phyloP scores from a whole-genome alignment of 2,888 invertebrate genomes.

The Luffia ferchaultella region DNA sequence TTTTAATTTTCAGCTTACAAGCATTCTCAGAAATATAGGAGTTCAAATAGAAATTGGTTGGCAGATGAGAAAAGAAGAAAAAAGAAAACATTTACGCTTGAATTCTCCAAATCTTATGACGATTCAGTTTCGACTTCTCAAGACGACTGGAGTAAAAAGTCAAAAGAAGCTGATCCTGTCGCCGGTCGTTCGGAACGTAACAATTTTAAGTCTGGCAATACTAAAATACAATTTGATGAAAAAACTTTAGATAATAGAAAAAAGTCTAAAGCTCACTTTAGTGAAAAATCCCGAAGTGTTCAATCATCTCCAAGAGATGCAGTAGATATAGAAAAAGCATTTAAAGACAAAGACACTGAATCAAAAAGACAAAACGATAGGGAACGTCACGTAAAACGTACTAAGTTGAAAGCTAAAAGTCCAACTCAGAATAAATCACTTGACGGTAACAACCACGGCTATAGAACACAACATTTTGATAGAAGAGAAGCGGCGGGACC shows the following conservation, averaged over 20 bases:
- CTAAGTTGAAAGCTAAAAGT: slow-evolving; percentile 56
- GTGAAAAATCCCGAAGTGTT: slow-evolving; percentile 49
- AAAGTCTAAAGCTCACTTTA: slow-evolving; percentile 52
- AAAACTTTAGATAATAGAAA: slow-evolving; percentile 40
- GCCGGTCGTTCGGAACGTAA: slow-evolving; percentile 39
- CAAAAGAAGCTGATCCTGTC: slow-evolving; percentile 33
- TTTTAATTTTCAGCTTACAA: slow-evolving; percentile 45
- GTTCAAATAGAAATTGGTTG: slow-evolving; percentile 61
- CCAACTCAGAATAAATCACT: slow-evolving; percentile 48
- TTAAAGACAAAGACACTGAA: slow-evolving; percentile 45
- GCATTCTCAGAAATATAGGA: slow-evolving; percentile 57
- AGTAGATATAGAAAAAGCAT: slow-evolving; percentile 43
- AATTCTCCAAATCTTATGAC: slow-evolving; percentile 71
- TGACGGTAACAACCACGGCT: slow-evolving; percentile 31
- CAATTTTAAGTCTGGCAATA: slow-evolving; percentile 29
- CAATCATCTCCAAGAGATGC: slow-evolving; percentile 49
- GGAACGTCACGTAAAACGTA: slow-evolving; percentile 54
- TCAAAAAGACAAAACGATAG: slow-evolving; percentile 45
- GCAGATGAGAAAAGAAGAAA: slow-evolving; percentile 76
- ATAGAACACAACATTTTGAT: slow-evolving; percentile 48
- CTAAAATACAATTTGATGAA: slow-evolving; percentile 48
- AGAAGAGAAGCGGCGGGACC: slow-evolving; percentile 59
- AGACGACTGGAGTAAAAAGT: slow-evolving; percentile 51
- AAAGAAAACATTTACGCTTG: slow-evolving; percentile 79
- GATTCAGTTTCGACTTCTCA: slow-evolving; percentile 60